phyloP scores from a whole-genome alignment of 2,797 vertebrate species.

The Muscicapa comitata region DNA sequence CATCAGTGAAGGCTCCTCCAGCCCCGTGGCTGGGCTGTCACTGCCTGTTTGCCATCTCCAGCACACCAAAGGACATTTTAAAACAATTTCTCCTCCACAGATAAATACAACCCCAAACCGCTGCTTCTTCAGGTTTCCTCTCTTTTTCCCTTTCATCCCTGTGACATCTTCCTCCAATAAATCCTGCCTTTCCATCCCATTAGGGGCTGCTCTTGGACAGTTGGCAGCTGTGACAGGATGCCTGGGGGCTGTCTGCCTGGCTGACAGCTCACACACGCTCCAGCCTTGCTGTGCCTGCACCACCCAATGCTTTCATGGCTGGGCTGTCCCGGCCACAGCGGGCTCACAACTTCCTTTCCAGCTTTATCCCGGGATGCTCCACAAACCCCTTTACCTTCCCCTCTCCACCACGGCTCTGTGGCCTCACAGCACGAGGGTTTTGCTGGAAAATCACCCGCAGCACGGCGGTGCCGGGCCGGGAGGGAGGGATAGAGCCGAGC shows the following conservation, averaged over 20 bases:
- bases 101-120: not conserved
- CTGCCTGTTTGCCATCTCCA: not conserved
- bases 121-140: not conserved
- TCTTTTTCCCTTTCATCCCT: not conserved
- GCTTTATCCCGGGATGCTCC: not conserved
- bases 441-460: not conserved
- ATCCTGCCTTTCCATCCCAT: not conserved
- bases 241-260: constrained; percentile 2
- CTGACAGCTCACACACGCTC: not conserved
- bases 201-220: not conserved
- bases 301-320: rapidly evolving
- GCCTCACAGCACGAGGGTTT: not conserved
- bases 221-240: constrained; percentile 23
- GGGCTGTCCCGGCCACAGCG: rapidly evolving
- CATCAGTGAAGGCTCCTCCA: not conserved
- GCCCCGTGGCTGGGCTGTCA: not conserved
- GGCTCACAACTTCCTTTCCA: not conserved
- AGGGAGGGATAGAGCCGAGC: not conserved
- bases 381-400: not conserved
- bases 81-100: not conserved
- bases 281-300: not conserved
- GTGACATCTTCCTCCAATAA: not conserved
- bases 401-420: rapidly evolving
- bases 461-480: too few species aligned
- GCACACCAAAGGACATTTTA: not conserved